These are phyloP conservation scores for Microplitis mediator DNA, from an alignment of 1,140 invertebrate genomes.

Conservation along the genomic window DNA sequence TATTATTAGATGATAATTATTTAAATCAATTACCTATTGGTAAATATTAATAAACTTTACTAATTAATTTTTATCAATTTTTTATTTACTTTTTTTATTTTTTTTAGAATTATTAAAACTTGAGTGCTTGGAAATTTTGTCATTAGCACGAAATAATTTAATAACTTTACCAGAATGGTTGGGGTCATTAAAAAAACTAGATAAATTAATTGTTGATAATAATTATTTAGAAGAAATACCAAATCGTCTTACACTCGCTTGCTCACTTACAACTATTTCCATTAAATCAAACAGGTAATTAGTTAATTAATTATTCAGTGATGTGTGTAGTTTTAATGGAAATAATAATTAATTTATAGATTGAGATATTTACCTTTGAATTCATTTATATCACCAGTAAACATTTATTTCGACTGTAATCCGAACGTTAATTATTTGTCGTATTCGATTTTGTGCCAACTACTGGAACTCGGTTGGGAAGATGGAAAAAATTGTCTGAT, in stretches of 20 bases:
- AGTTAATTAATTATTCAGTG: conserved; percentile 1
- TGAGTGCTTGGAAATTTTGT: conserved; percentile 42
- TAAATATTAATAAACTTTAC: conserved; percentile 32
- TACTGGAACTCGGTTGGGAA: conserved; percentile 27
- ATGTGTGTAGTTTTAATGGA: not conserved
- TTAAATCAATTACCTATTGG: conserved; percentile 41
- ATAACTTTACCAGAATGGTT: conserved; percentile 49
- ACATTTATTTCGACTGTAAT: conserved; percentile 48
- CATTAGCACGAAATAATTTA: conserved; percentile 45
- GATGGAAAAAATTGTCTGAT: conserved; percentile 20
- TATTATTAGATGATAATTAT: conserved; percentile 46
- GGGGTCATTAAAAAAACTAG: conserved; percentile 45
- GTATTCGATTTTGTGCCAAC: conserved; percentile 45
- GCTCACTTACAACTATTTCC: conserved; percentile 44
- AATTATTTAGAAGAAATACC: conserved; percentile 50
- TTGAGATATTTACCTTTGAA: conserved; percentile 51
- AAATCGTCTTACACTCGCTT: conserved; percentile 47
- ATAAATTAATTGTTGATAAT: conserved; percentile 46
- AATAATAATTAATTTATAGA: conserved; percentile 28
- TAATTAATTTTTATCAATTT: not conserved
- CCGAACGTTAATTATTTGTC: conserved; percentile 50
- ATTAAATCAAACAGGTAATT: conserved; percentile 48
- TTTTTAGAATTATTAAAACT: conserved; percentile 42
- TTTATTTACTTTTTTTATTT: not conserved
- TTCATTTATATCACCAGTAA: conserved; percentile 48